Percentiles rank a stretch among this genome's conserved stretches.
Conservation (phyloP, 2,888 invertebrate species). For the Masnerella sp. region DNA sequence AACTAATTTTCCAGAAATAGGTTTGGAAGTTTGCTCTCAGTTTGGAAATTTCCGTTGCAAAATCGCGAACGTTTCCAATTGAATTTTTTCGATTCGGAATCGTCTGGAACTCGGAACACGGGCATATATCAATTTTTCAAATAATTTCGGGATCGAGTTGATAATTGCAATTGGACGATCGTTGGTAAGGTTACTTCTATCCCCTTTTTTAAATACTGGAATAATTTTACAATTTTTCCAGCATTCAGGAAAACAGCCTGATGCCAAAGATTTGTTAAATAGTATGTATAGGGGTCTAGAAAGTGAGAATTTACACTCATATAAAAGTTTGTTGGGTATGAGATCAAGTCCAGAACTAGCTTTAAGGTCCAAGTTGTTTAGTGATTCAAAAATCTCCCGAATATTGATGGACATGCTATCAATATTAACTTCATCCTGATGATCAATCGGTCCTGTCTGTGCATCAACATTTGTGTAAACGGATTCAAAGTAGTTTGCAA, state of each 20-base stretch:
- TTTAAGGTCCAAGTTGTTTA: not conserved
- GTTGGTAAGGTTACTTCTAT: not conserved
- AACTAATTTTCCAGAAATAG: no score
- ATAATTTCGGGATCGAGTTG: not conserved
- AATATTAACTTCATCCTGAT: no score
- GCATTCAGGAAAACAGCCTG: not conserved
- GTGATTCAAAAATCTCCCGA: not conserved
- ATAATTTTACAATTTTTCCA: not conserved
- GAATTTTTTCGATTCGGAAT: no score
- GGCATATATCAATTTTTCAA: not conserved
- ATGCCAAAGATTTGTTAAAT: not conserved
- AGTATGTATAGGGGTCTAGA: not conserved
- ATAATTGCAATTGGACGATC: not conserved
- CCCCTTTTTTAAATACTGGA: not conserved
- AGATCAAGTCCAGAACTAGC: not conserved
- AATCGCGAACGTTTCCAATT: no score
- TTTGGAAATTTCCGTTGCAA: no score
- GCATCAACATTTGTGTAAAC: not conserved
- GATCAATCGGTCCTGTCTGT: no score
- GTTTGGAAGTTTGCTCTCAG: no score
- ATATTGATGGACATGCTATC: no score
- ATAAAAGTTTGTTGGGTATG: not conserved
- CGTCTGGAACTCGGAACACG: no score
- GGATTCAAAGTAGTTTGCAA: not conserved
- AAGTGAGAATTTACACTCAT: not conserved